Evolutionary conservation across 2,797 vertebrate species (phyloP).

Genomic region (Xiphophorus birchmanni): DNA sequence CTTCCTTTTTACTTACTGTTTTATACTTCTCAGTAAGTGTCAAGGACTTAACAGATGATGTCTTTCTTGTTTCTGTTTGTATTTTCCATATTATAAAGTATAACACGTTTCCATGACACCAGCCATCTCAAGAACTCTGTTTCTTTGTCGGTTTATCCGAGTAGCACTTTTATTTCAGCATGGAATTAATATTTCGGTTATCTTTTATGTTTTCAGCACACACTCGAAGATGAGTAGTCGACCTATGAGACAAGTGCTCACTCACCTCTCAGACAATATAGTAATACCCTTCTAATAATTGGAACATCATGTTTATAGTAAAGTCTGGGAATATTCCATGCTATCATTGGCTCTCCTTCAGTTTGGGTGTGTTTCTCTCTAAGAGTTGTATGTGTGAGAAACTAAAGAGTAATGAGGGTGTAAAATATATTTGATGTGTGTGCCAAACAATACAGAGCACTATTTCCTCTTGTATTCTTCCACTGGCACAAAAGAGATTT

Average conservation of each 20-base stretch:
- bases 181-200: background rate
- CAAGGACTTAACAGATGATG: slow-evolving; percentile 13
- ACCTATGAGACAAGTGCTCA: background rate
- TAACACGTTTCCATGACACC: slow-evolving; percentile 12
- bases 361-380: slow-evolving; percentile 42
- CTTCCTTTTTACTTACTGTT: slow-evolving; percentile 4
- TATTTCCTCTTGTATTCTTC: background rate
- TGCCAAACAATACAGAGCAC: background rate
- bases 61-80: background rate
- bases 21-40: background rate
- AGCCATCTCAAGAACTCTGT: background rate
- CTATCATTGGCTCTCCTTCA: slow-evolving; percentile 31
- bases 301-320: background rate
- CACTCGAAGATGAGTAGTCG: background rate
- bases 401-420: slow-evolving; percentile 43
- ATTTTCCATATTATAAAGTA: background rate
- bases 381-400: slow-evolving; percentile 10
- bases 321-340: slow-evolving; percentile 39
- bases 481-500: background rate
- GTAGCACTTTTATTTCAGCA: background rate
- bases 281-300: background rate
- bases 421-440: slow-evolving; percentile 30
- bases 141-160: slow-evolving; percentile 5
- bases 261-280: background rate
- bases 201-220: background rate